phyloP scores from a whole-genome alignment of 1,140 invertebrate species.

The Daktulosphaira vitifoliae region DNA sequence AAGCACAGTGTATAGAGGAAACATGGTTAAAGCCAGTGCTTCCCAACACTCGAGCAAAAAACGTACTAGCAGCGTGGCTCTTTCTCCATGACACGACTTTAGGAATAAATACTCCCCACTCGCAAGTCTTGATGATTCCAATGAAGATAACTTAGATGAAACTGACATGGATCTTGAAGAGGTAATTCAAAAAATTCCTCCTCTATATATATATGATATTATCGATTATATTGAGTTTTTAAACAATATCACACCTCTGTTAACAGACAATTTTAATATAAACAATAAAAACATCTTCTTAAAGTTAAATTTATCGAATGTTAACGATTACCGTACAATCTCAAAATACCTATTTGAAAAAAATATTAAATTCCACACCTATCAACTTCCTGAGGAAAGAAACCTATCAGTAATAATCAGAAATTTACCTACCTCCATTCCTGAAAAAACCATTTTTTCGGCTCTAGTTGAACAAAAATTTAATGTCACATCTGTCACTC shows the following conservation, averaged over 20 bases:
- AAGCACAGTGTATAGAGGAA: neutral
- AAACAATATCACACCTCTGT: neutral
- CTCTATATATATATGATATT: neutral
- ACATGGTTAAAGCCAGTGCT: neutral
- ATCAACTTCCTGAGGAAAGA: neutral
- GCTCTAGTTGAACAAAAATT: neutral
- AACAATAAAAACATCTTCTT: neutral
- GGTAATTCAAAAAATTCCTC: neutral
- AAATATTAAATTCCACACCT: neutral
- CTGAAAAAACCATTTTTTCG: neutral
- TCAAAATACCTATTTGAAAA: neutral
- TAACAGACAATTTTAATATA: neutral
- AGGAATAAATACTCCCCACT: neutral
- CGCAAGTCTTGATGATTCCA: neutral
- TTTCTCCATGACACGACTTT: too few species aligned
- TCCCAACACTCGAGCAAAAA: too few species aligned
- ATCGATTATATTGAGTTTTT: neutral
- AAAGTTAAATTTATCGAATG: neutral
- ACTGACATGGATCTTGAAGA: neutral
- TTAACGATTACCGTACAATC: neutral
- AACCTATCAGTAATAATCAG: conserved; percentile 3
- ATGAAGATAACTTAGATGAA: neutral
- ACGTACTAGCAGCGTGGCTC: too few species aligned
- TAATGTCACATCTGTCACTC: neutral
- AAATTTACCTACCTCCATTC: neutral